Evolutionary conservation across 2,113 vertebrate species (phyloP).

Genomic region (Cebidichthys violaceus): DNA sequence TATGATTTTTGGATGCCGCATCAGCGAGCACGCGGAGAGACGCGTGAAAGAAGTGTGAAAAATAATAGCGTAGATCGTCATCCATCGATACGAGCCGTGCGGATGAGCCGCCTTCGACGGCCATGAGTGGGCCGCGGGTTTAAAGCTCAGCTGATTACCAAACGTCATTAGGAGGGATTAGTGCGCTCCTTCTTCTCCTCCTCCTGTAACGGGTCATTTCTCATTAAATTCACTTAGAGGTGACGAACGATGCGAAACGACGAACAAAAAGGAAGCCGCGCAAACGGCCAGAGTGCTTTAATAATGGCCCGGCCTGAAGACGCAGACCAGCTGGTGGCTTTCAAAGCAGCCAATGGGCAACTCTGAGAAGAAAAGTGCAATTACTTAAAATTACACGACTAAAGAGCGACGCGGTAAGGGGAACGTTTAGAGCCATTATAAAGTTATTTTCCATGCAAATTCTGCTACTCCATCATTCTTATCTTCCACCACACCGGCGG

Average conservation of each 20-base stretch:
- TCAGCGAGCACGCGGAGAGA: background rate
- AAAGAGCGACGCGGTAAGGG: constrained; percentile 13
- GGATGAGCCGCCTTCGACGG: constrained; percentile 43
- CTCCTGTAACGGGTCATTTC: constrained; percentile 56
- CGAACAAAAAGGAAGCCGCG: constrained; percentile 39
- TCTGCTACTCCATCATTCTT: constrained; percentile 36
- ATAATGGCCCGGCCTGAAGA: constrained; percentile 41
- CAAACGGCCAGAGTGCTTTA: constrained; percentile 48
- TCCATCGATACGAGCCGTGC: constrained; percentile 30
- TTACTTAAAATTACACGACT: constrained; percentile 33
- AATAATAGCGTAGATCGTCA: constrained; percentile 42
- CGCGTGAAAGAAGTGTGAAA: background rate
- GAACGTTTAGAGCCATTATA: constrained; percentile 9
- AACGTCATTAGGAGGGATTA: constrained; percentile 64
- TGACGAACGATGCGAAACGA: constrained; percentile 55
- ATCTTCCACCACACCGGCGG: constrained; percentile 19
- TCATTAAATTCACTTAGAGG: constrained; percentile 61
- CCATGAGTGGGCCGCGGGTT: constrained; percentile 42
- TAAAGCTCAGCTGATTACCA: constrained; percentile 53
- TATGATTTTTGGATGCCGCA: constrained; percentile 27
- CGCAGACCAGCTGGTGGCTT: constrained; percentile 23
- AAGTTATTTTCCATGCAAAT: constrained; percentile 56
- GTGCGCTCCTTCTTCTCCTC: constrained; percentile 34
- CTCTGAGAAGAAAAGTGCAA: constrained; percentile 14
- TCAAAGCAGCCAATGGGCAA: constrained; percentile 26